These are phyloP conservation scores for Myrmophylax atrothorax DNA, from an alignment of 2,113 vertebrate genomes.

Conservation along the genomic window DNA sequence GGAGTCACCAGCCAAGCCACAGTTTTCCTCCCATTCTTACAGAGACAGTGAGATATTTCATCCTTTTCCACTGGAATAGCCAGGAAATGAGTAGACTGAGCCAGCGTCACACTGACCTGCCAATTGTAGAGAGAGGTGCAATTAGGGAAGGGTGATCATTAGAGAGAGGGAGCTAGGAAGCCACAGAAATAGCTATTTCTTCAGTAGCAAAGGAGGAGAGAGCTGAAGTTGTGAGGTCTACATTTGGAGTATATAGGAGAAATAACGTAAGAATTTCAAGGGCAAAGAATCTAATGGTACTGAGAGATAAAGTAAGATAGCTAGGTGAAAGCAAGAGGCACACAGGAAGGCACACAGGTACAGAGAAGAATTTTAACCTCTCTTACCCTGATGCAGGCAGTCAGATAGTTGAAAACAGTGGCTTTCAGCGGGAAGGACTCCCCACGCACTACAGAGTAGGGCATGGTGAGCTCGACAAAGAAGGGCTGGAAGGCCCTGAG, in stretches of 20 bases:
- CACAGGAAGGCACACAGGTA: background rate
- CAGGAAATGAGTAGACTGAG: constrained; percentile 56
- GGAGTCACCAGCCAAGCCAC: constrained; percentile 75
- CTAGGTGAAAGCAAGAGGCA: background rate
- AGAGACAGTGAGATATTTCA: constrained; percentile 68
- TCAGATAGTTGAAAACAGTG: constrained; percentile 84
- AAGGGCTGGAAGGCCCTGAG: constrained; percentile 88
- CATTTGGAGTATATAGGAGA: background rate
- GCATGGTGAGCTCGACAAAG: constrained; percentile 88
- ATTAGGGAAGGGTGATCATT: background rate
- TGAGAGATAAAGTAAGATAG: background rate
- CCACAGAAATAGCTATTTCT: background rate
- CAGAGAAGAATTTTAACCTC: background rate
- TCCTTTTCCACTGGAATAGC: background rate
- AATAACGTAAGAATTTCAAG: background rate
- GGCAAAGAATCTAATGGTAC: background rate
- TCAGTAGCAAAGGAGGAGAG: background rate
- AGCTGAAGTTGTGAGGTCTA: background rate
- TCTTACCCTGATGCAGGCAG: constrained; percentile 85
- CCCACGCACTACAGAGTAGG: constrained; percentile 88
- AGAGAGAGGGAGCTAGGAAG: background rate
- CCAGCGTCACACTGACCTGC: constrained; percentile 65
- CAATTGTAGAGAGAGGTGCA: background rate
- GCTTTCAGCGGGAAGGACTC: constrained; percentile 86
- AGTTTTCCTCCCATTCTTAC: constrained; percentile 54